Percentiles rank a stretch among this genome's conserved stretches.
These are phyloP conservation scores for Polypterus bichir DNA, from an alignment of 2,113 vertebrate species.

Conservation along the genomic window DNA sequence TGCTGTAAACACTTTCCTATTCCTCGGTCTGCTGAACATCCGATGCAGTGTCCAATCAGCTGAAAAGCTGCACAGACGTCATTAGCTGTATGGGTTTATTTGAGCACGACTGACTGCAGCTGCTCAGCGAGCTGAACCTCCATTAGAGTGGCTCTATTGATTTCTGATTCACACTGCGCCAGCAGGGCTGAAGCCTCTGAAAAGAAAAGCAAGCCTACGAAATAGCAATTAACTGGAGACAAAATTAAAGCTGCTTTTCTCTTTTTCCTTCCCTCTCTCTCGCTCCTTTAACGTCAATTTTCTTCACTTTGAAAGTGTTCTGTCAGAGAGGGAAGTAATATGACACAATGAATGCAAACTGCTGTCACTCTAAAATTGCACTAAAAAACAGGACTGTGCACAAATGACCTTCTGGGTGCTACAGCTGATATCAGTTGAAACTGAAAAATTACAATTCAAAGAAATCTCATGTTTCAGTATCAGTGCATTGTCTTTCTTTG, in stretches of 20 bases:
- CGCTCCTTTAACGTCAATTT: not conserved
- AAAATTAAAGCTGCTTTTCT: slow-evolving; percentile 3
- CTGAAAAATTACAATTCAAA: too few relatives aligned
- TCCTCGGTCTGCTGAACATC: slow-evolving; percentile 68
- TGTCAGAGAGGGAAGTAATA: not conserved
- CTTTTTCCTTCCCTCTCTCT: not conserved
- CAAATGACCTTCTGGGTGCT: too few relatives aligned
- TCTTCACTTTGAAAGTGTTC: not conserved
- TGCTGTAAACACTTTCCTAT: slow-evolving; percentile 39
- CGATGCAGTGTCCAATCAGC: slow-evolving; percentile 64
- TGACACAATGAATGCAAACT: not conserved
- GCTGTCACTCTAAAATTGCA: not conserved
- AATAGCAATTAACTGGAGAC: slow-evolving; percentile 20
- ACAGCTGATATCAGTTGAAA: too few relatives aligned
- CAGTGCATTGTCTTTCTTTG: too few relatives aligned
- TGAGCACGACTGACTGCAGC: slow-evolving; percentile 38
- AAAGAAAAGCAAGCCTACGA: slow-evolving; percentile 10
- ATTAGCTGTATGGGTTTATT: slow-evolving; percentile 28
- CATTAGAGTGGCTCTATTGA: slow-evolving; percentile 53
- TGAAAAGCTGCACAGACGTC: slow-evolving; percentile 52
- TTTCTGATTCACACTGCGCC: slow-evolving; percentile 50
- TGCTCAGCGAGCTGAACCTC: slow-evolving; percentile 34
- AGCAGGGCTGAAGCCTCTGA: slow-evolving; percentile 24
- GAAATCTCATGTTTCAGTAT: too few relatives aligned
- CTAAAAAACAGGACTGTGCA: too few relatives aligned